Base-by-base conservation (phyloP, 2,113 vertebrate species). In the Xiphorhynchus elegans region DNA sequence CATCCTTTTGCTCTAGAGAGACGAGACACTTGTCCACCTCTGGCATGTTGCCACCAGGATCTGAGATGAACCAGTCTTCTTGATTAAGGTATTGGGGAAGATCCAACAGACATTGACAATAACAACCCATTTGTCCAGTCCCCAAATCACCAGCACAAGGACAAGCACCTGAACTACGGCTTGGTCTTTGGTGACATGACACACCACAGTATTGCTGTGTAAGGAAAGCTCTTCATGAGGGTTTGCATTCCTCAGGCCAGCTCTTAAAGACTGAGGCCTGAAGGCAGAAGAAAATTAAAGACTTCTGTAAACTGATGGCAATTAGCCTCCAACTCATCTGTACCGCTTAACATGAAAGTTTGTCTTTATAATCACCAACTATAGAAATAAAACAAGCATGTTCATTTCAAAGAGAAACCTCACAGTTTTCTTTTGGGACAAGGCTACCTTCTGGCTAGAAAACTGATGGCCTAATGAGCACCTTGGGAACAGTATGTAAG, bases 131-230 rank as follows among this genome's bases (percentile, higher is more conserved):
- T 60, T 83, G 15, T 37, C 49, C 39, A 40, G 17, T 75, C 40
- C 13, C 47, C 14, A 5, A 33, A 68, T 62, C 24, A 56, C 9
- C 33, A 76, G 17, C 26, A 60, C 0, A 0, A 39, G 25, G 7
- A 67, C 29, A 17, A n/a, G 25, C 13, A 64, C 35, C 23, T 72
- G 60, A 64, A 33, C 19, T 37, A 8, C 4, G 2, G 11, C 17
- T 77, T 53, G 29, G 7, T 42, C 20, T 49, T 47, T 19, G 24
- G 25, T 39, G 42, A 46, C 1, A 0, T 3, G 10, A 44, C 25
- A 68, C 9, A 33, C 1, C 2, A 8, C 3, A 25, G 13, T 1
- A 1, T 2, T 5, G 3, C 8, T 39, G 12, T 12, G 16, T 40
- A 42, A 76, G 17, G 33, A 68, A 91, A 68, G 5, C 4, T 37